Percentiles rank a stretch among this genome's conserved stretches.
These are phyloP conservation scores for Agrochola macilenta DNA, from an alignment of 2,888 invertebrate genomes.

Conservation along the genomic window DNA sequence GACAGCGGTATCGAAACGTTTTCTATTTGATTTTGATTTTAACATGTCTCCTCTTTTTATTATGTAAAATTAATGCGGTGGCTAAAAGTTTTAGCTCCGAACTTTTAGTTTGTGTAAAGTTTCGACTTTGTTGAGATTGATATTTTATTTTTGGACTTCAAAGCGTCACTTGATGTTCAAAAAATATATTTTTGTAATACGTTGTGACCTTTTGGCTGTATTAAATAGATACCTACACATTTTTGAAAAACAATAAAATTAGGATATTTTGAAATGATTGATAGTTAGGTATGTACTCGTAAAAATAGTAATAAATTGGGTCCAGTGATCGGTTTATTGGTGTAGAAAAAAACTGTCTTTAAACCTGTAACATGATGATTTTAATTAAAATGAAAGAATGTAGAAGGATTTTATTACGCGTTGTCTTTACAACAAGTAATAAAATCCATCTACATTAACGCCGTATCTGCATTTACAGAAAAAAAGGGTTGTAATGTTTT, in stretches of 20 bases:
- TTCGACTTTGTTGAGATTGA: conserved; percentile 33
- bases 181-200: not conserved
- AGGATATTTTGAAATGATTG: not conserved
- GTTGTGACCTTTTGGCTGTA: conserved; percentile 4
- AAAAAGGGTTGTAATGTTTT: too few species aligned
- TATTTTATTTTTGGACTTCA: conserved; percentile 42
- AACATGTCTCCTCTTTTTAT: conserved; percentile 67
- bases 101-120: conserved; percentile 49
- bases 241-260: too few species aligned
- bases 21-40: conserved; percentile 75
- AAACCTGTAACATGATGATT: rapidly evolving
- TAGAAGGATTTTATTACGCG: not conserved
- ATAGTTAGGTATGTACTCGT: not conserved
- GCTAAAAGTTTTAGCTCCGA: conserved; percentile 41
- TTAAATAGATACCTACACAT: not conserved
- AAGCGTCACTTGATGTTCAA: conserved; percentile 8
- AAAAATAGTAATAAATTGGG: not conserved
- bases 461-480: too few species aligned
- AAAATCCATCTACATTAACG: too few species aligned
- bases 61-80: conserved; percentile 57
- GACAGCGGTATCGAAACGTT: conserved; percentile 79
- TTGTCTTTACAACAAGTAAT: too few species aligned
- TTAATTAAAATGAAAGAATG: not conserved
- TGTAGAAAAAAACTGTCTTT: not conserved
- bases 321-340: not conserved